These are phyloP conservation scores for Climacteris rufus DNA, from an alignment of 2,113 vertebrate genomes.

Conservation along the genomic window DNA sequence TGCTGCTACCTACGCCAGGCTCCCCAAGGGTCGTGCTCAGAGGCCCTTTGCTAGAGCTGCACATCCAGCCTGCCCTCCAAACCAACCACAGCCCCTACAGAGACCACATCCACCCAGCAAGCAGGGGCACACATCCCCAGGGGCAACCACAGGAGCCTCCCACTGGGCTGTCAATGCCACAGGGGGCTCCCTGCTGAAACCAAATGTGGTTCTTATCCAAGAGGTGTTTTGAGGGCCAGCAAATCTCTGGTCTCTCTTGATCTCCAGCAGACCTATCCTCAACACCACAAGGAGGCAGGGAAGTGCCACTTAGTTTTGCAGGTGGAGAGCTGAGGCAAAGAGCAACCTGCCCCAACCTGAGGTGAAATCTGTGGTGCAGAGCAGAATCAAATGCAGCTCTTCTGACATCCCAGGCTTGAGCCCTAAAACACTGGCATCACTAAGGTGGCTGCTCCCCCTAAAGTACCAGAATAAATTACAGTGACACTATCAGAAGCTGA, in stretches of 20 bases:
- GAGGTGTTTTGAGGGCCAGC: not conserved
- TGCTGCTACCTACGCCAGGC: not conserved
- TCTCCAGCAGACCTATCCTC: not conserved
- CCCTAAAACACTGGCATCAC: not conserved
- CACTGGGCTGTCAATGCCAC: not conserved
- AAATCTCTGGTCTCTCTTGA: not conserved
- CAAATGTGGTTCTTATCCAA: accelerated
- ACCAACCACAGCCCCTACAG: not conserved
- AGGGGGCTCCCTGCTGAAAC: not conserved
- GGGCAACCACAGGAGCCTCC: not conserved
- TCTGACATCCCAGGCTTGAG: not conserved
- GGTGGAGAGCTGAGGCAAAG: not conserved
- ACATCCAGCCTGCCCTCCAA: not conserved
- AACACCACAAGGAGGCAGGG: slow-evolving; percentile 46
- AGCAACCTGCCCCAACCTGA: not conserved
- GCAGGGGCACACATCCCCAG: accelerated
- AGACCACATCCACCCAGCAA: not conserved
- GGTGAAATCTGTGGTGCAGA: not conserved
- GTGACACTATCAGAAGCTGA: not conserved
- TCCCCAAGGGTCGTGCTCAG: not conserved
- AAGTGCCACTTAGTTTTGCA: slow-evolving; percentile 11
- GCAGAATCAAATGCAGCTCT: not conserved
- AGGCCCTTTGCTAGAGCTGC: not conserved
- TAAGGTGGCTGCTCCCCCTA: not conserved
- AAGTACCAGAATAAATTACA: not conserved